These are phyloP conservation scores for Strix aluco DNA, from an alignment of 2,113 vertebrate genomes.

Conservation along the genomic window DNA sequence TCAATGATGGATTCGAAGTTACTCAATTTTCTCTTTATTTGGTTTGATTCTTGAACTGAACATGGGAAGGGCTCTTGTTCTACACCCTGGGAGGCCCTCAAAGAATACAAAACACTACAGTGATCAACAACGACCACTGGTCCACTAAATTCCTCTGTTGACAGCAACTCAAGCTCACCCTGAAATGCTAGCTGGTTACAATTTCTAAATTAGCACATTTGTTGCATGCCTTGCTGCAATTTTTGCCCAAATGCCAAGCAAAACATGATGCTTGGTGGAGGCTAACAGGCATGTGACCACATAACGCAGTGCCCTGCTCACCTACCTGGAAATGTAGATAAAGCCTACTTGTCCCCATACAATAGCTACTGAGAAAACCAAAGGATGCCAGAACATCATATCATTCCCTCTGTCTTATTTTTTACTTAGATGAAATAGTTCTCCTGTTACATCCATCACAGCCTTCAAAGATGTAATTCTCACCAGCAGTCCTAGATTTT, in stretches of 20 bases:
- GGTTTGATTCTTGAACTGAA: slow-evolving; percentile 47
- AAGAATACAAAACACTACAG: slow-evolving; percentile 32
- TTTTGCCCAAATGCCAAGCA: slow-evolving; percentile 34
- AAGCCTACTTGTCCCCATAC: neutral
- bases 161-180: slow-evolving; percentile 53
- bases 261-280: neutral
- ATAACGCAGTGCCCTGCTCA: neutral
- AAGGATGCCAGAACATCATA: neutral
- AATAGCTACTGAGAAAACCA: neutral
- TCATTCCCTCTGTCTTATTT: neutral
- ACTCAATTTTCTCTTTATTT: slow-evolving; percentile 62
- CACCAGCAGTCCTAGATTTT: neutral
- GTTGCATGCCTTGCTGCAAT: neutral
- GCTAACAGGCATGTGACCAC: neutral
- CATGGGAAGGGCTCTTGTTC: slow-evolving; percentile 18
- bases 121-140: slow-evolving; percentile 22
- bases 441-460: neutral
- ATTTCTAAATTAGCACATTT: slow-evolving; percentile 28
- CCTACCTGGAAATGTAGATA: neutral
- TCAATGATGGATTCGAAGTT: neutral
- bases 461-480: neutral
- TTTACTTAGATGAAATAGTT: neutral
- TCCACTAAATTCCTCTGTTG: slow-evolving; percentile 31
- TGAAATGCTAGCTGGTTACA: slow-evolving; percentile 1
- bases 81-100: slow-evolving; percentile 30